phyloP scores from a whole-genome alignment of 2,888 invertebrate species.

The Temnothorax ravouxi region DNA sequence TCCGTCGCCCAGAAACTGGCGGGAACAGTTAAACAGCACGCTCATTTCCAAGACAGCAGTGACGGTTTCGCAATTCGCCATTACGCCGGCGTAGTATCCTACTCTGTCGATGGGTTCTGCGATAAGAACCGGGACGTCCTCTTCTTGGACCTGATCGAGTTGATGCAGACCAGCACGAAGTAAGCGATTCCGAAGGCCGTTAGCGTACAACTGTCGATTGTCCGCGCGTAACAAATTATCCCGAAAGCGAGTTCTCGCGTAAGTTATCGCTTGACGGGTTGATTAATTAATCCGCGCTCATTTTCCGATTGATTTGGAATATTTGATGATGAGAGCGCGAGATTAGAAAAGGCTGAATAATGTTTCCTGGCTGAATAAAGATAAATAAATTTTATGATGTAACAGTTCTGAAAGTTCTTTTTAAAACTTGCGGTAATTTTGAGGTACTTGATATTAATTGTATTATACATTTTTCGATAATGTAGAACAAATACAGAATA shows the following conservation, averaged over 20 bases:
- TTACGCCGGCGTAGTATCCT: conserved; percentile 90
- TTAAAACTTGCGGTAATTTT: not conserved
- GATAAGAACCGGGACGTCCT: conserved; percentile 90
- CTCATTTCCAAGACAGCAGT: conserved; percentile 88
- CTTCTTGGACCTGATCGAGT: conserved; percentile 89
- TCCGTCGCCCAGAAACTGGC: conserved; percentile 87
- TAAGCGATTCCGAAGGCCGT: conserved; percentile 79
- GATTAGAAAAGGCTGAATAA: not conserved
- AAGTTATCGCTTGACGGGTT: not conserved
- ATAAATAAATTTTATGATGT: not conserved
- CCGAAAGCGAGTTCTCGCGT: not conserved
- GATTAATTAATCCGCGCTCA: not conserved
- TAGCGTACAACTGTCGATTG: not conserved
- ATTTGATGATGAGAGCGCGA: not conserved
- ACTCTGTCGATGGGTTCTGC: conserved; percentile 90
- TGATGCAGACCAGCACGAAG: conserved; percentile 90
- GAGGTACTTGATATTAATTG: not conserved
- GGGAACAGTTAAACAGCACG: conserved; percentile 87
- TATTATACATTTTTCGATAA: not conserved
- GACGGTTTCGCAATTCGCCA: conserved; percentile 89
- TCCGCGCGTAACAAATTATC: conserved; percentile 13
- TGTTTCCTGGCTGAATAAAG: no score
- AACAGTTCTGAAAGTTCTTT: not conserved
- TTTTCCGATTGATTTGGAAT: not conserved
- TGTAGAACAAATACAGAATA: not conserved